These are phyloP conservation scores for Strongylocentrotus purpuratus DNA, from an alignment of 35 echinoderm and acorn worm species.

Conservation along the genomic window DNA sequence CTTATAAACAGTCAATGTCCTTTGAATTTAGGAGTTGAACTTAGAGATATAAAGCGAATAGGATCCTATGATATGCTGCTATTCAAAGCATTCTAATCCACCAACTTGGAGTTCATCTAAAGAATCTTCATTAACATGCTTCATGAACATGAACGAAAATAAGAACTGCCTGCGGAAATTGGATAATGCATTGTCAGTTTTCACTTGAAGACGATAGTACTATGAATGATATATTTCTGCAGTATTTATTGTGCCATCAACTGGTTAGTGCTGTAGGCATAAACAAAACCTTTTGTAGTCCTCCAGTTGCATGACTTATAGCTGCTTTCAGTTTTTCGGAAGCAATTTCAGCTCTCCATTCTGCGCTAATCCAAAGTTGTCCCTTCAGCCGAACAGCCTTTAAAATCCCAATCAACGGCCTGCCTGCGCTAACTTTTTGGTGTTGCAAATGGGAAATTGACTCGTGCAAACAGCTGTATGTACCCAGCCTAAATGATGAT, in stretches of 20 bases:
- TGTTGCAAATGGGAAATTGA: constrained; percentile 4
- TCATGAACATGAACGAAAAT: no score
- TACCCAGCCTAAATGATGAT: constrained; percentile 1
- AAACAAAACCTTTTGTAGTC: not conserved
- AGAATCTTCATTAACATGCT: no score
- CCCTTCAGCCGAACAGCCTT: not conserved
- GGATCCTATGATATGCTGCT: no score
- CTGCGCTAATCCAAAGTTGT: not conserved
- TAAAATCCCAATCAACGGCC: not conserved
- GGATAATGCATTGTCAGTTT: no score
- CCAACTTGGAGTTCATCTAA: no score
- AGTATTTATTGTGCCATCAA: not conserved
- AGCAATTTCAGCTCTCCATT: not conserved
- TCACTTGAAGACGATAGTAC: no score
- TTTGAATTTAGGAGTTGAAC: no score
- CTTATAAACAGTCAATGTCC: no score
- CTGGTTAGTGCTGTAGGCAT: not conserved
- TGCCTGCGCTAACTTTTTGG: not conserved
- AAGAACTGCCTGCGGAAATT: no score
- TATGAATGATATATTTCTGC: no score
- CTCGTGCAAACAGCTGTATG: constrained; percentile 1
- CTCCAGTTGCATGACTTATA: not conserved
- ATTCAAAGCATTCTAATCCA: no score
- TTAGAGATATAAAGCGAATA: no score
- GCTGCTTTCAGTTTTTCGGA: not conserved